Base-by-base conservation (phyloP, 2,113 vertebrate species). In the Haemorhous mexicanus region DNA sequence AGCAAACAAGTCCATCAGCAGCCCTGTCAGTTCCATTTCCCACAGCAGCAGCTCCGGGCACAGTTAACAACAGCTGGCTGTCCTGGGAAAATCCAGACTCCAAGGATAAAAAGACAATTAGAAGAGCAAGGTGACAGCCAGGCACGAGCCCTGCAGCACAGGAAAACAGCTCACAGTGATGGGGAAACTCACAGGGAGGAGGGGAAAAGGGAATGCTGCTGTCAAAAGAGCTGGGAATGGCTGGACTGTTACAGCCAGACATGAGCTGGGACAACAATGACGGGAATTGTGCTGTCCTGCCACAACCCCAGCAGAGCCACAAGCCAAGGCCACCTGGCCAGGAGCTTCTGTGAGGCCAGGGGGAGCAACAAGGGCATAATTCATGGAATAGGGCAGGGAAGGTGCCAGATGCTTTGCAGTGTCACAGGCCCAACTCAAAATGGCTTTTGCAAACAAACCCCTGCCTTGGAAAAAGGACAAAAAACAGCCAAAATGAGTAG, bases 321-420 rank as follows among this genome's bases (percentile, higher is more conserved):
- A 23, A 80, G 91, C 63, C 64, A 84, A 56, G 55, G 91, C 74
- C 89, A 86, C 95, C 87, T 67, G 87, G 75, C 22, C 89, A 88
- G 77, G 92, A 80, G 58, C 64, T 39, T 37, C 41, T 69, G 87
- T 0, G 1, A 63, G 70, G 58, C 18, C 16, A 3, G 6, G 13
- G 35, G 46, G 32, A 58, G 32, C 46, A 63, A 87, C 93, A 87
- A 87, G 1, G 6, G 59, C 37, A 16, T 14, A n/a, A 91, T 89
- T 81, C 64, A 94, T 19, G 32, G 37, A 50, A 59, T 4, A 0
- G 49, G 81, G 56, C 52, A 58, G 66, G 50, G 92, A 73, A 80
- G 76, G 84, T 37, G 30, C 46, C 81, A 81, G 88, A 74, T 78
- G 90, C 56, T 81, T 26, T 43, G 56, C 74, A 84, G n/a, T 13